phyloP scores from a whole-genome alignment of 2,888 invertebrate species.

The Gymnosoma rotundatum region DNA sequence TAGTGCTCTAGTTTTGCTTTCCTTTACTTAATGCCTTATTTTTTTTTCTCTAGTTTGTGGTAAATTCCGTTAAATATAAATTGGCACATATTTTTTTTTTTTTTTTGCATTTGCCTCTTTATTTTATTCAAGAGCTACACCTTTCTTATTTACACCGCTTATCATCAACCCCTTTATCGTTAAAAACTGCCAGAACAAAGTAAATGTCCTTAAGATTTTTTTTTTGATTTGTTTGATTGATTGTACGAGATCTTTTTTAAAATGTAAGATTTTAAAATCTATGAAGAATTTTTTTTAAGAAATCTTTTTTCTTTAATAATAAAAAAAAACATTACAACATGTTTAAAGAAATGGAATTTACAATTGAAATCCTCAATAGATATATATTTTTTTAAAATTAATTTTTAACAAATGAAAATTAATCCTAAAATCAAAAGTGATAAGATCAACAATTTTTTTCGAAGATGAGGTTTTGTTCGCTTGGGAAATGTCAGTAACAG shows the following conservation, averaged over 20 bases:
- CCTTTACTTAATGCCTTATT: conserved; percentile 24
- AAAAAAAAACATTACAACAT: neutral
- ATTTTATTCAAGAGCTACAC: conserved; percentile 40
- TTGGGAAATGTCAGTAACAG: too few relatives aligned
- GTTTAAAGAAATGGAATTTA: neutral
- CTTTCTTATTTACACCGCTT: neutral
- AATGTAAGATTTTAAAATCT: neutral
- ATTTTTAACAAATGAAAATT: too few relatives aligned
- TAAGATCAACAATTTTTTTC: too few relatives aligned
- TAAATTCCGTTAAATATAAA: conserved; percentile 52
- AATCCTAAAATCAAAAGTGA: neutral
- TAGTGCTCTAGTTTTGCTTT: conserved; percentile 37
- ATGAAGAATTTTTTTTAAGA: neutral
- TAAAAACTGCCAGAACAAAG: conserved; percentile 1
- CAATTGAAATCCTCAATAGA: neutral
- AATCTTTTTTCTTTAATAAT: neutral
- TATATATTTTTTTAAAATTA: too few relatives aligned
- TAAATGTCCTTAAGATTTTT: conserved; percentile 43
- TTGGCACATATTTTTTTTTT: conserved; percentile 42
- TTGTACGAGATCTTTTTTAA: conserved; percentile 16
- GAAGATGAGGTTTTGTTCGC: too few relatives aligned
- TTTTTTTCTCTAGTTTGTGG: conserved; percentile 41
- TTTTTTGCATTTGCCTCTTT: conserved; percentile 28
- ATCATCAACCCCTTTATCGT: conserved; percentile 41
- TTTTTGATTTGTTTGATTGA: conserved; percentile 63